A percentile compares a stretch with the other conserved stretches of the same genome.
phyloP scores from a whole-genome alignment of 2,797 vertebrate species.

The Clarias laeviceps region DNA sequence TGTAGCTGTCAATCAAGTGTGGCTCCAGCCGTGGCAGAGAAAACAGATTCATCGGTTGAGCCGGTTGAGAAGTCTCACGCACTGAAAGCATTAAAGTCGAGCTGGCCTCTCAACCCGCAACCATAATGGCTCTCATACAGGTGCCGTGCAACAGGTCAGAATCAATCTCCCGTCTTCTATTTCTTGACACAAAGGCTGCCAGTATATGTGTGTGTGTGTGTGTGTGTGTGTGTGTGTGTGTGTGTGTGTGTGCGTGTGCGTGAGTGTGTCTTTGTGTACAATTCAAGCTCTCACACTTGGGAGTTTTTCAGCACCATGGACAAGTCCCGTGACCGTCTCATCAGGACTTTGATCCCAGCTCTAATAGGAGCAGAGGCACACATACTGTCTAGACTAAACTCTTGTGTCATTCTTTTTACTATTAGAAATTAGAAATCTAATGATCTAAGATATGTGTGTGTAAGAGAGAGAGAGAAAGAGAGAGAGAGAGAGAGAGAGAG shows the following conservation, averaged over 20 bases:
- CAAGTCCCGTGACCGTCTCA: constrained; percentile 10
- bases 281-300: constrained; percentile 14
- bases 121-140: constrained; percentile 49
- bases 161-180: constrained; percentile 57
- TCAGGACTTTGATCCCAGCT: constrained; percentile 37
- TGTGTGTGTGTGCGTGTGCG: neutral
- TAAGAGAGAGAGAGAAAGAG: neutral
- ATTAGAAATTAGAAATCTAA: constrained; percentile 3
- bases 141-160: constrained; percentile 55
- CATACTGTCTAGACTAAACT: neutral
- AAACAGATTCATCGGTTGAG: constrained; percentile 48
- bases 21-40: constrained; percentile 31
- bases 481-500: neutral
- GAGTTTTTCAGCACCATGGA: constrained; percentile 49
- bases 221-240: constrained; percentile 25
- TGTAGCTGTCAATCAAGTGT: constrained; percentile 31
- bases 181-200: constrained; percentile 49
- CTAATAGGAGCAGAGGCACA: neutral
- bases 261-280: neutral
- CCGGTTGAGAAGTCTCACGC: constrained; percentile 45
- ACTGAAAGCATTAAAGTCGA: constrained; percentile 50
- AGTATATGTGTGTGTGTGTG: constrained; percentile 20
- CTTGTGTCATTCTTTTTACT: constrained; percentile 6
- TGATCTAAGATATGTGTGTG: neutral
- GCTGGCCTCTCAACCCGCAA: constrained; percentile 44